Conservation (phyloP, 2,113 vertebrate species). For the Lota lota region DNA sequence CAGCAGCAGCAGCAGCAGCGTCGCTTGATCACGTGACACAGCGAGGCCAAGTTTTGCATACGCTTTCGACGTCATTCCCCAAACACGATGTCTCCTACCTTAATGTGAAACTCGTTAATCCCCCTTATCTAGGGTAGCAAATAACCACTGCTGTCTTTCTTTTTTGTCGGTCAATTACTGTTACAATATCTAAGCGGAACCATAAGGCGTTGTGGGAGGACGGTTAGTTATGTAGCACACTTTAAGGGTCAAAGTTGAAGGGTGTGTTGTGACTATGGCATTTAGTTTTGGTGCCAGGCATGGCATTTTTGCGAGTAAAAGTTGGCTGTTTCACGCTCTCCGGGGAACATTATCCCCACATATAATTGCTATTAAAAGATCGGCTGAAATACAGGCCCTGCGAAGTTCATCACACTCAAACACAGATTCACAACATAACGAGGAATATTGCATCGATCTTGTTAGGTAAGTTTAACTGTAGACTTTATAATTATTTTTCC, state of each 20-base stretch:
- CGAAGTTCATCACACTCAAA: constrained; percentile 36
- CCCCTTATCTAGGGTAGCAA: not conserved
- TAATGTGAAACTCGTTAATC: not conserved
- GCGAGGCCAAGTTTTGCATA: not conserved
- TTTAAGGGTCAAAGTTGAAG: constrained; percentile 50
- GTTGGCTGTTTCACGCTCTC: constrained; percentile 13
- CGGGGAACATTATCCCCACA: constrained; percentile 15
- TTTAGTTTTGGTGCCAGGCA: constrained; percentile 35
- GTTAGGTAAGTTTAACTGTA: constrained; percentile 62
- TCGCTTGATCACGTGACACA: not conserved
- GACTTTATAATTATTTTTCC: not conserved
- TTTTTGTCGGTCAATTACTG: too few relatives aligned
- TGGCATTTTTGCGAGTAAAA: constrained; percentile 33
- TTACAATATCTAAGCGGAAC: constrained; percentile 16
- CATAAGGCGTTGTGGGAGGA: constrained; percentile 4
- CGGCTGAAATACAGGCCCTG: constrained; percentile 29
- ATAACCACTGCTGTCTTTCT: too few relatives aligned
- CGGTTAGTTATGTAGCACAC: constrained; percentile 13
- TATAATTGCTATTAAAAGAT: constrained; percentile 14
- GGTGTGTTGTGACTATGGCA: constrained; percentile 63
- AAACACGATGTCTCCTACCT: not conserved
- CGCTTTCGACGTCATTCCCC: not conserved
- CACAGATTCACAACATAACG: constrained; percentile 23
- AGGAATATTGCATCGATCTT: constrained; percentile 69
- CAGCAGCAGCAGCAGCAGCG: not conserved